A percentile compares a stretch with the other conserved stretches of the same genome.
phyloP scores from a whole-genome alignment of 2,797 vertebrate species.

The Anas flavirostris region DNA sequence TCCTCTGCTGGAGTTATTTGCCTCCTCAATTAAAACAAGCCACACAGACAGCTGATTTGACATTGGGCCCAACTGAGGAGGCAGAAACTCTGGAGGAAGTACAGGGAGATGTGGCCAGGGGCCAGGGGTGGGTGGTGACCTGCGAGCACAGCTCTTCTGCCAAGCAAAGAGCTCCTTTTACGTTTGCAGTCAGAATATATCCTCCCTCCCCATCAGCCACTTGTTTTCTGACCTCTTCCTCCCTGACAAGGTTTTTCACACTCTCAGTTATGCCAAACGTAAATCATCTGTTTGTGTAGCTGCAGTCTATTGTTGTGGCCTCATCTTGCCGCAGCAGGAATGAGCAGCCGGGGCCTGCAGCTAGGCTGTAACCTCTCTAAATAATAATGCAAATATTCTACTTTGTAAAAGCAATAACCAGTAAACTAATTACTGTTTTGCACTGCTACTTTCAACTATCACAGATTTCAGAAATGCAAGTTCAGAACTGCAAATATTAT shows the following conservation, averaged over 20 bases:
- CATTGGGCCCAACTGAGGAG: neutral
- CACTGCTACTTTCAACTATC: neutral
- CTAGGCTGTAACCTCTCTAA: constrained; percentile 14
- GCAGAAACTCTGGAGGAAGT: neutral
- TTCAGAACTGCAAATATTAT: neutral
- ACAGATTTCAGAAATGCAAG: neutral
- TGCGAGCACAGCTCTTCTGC: neutral
- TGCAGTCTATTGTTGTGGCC: neutral
- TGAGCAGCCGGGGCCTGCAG: neutral
- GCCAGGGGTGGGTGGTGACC: neutral
- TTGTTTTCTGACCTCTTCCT: neutral
- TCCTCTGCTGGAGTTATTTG: neutral
- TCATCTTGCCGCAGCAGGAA: neutral
- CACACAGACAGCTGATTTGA: neutral
- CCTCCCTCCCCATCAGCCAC: neutral
- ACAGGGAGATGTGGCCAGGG: accelerated
- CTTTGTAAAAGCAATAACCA: neutral
- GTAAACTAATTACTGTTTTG: neutral
- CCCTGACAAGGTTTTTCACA: neutral
- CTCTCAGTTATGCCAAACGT: neutral
- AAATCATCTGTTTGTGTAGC: neutral
- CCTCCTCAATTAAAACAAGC: neutral
- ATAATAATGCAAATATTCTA: neutral
- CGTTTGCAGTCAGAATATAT: neutral
- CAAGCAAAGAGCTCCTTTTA: neutral